Evolutionary conservation across 2,113 vertebrate species (phyloP).

Genomic region (Dipodomys merriami): DNA sequence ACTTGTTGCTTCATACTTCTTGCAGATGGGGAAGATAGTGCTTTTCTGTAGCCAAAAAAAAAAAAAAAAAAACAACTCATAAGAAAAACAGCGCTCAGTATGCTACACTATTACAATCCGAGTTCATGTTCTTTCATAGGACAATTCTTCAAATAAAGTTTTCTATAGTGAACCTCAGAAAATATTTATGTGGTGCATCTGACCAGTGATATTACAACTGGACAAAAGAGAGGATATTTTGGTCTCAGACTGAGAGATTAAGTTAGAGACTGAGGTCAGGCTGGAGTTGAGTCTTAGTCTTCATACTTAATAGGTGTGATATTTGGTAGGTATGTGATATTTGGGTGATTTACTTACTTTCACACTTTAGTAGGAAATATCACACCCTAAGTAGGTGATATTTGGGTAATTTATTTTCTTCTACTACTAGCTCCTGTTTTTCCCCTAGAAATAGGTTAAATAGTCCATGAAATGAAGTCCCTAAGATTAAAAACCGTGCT

Average conservation of each 20-base stretch:
- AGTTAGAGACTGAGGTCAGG: background rate
- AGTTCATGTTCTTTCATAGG: background rate
- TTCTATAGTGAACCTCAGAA: background rate
- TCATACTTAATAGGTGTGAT: background rate
- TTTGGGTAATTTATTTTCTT: background rate
- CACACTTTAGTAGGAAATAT: background rate
- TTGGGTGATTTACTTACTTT: background rate
- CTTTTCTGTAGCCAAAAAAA: conserved; percentile 24
- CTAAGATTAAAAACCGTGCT: background rate
- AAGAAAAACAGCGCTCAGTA: background rate
- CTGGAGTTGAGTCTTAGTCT: fast-evolving
- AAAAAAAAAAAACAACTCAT: background rate
- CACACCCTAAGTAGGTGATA: too few species aligned
- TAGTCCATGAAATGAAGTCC: background rate
- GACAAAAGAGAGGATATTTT: background rate
- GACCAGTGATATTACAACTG: background rate
- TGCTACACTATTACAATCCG: background rate
- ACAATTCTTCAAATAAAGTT: background rate
- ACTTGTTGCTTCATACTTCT: background rate
- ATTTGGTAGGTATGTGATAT: background rate
- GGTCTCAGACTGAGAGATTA: background rate
- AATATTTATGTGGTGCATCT: background rate
- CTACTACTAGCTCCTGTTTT: background rate
- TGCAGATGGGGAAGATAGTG: background rate
- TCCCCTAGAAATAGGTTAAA: background rate